A percentile compares a stretch with the other conserved stretches of the same genome.
Conservation (phyloP, 2,113 vertebrate species). For the Struthio camelus region DNA sequence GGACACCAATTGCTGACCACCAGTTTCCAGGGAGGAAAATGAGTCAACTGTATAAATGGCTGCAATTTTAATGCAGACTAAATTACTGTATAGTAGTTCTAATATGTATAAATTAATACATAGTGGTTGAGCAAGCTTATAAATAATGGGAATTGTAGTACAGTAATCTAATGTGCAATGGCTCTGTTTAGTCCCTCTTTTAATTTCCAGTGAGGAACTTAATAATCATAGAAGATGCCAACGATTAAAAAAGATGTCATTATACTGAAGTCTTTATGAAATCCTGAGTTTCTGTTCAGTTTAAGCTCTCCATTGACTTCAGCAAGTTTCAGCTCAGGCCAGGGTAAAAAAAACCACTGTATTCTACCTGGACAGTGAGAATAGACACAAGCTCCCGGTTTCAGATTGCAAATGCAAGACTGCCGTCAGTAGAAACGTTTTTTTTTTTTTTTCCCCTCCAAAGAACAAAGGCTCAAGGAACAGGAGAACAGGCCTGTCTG, state of each 20-base stretch:
- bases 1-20: background rate
- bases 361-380: background rate
- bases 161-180: background rate
- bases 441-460: background rate
- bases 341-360: background rate
- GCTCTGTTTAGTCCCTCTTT: background rate
- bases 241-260: background rate
- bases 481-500: background rate
- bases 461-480: background rate
- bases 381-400: background rate
- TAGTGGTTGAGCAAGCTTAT: background rate
- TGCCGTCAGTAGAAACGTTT: background rate
- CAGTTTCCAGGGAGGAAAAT: background rate
- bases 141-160: background rate
- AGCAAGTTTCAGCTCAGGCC: rapidly evolving
- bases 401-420: background rate
- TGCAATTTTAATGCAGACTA: background rate
- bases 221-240: background rate
- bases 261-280: background rate
- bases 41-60: background rate
- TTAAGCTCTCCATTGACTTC: background rate
- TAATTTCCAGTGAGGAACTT: background rate
- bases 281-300: background rate
- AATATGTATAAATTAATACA: background rate
- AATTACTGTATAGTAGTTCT: background rate